Evolutionary conservation across 2,797 vertebrate genomes (phyloP).

Genomic region (Merluccius polli): DNA sequence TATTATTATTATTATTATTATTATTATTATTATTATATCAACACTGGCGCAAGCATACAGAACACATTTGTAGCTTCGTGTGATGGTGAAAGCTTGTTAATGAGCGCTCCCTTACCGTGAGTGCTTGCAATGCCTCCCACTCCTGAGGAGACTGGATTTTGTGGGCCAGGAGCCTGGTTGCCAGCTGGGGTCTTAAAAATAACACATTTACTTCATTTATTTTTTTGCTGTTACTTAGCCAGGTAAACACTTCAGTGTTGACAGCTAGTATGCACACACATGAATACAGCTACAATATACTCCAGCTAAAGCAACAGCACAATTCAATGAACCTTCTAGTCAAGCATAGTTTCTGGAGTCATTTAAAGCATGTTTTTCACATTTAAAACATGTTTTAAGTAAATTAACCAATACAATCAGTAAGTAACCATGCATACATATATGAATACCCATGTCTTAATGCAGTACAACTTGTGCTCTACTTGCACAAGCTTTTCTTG

Average conservation of each 20-base stretch:
- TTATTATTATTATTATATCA: constrained; percentile 9
- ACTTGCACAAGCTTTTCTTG: not conserved
- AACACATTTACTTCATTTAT: not conserved
- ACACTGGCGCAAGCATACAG: not conserved
- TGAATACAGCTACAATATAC: not conserved
- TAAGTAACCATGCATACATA: not conserved
- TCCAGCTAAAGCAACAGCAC: not conserved
- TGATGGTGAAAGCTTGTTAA: not conserved
- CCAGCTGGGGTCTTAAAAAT: constrained; percentile 76
- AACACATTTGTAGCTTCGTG: not conserved
- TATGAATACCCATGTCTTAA: not conserved
- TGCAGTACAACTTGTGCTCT: not conserved
- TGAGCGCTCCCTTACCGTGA: constrained; percentile 75
- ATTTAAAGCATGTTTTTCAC: not conserved
- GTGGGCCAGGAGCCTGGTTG: constrained; percentile 91
- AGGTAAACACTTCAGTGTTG: not conserved
- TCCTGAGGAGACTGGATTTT: constrained; percentile 99
- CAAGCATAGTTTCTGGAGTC: not conserved
- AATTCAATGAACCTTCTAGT: not conserved
- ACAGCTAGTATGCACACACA: not conserved
- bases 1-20: constrained; percentile 8
- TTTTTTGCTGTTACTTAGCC: not conserved
- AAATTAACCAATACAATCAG: not conserved
- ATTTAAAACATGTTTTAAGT: not conserved
- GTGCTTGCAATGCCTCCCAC: constrained; percentile 95